These are phyloP conservation scores for Drosophila melanosoma DNA, from an alignment of 2,888 invertebrate species.

Conservation along the genomic window DNA sequence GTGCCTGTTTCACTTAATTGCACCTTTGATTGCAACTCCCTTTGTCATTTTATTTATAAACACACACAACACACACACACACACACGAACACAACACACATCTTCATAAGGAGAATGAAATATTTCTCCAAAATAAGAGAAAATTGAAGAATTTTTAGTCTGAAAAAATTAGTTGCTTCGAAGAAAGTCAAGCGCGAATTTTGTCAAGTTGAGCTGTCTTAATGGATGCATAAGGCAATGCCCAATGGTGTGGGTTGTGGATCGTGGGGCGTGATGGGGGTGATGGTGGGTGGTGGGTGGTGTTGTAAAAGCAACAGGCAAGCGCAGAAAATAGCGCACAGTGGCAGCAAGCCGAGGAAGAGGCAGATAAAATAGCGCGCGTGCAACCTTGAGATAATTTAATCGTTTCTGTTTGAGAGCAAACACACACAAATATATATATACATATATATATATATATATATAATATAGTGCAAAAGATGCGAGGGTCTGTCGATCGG, in stretches of 20 bases:
- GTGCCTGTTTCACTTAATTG: slow-evolving; percentile 8
- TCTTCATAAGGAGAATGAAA: neutral
- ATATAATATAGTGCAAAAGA: slow-evolving; percentile 5
- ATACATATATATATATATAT: slow-evolving; percentile 15
- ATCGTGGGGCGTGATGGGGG: neutral
- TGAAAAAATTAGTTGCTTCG: neutral
- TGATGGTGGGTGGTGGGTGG: neutral
- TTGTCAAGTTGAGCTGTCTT: neutral
- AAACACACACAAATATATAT: slow-evolving; percentile 48
- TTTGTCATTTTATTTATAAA: neutral
- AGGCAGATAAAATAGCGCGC: slow-evolving; percentile 65
- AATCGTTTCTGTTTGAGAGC: slow-evolving; percentile 71
- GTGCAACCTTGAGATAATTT: slow-evolving; percentile 79
- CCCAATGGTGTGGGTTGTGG: neutral
- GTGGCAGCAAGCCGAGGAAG: slow-evolving; percentile 26
- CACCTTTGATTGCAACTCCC: slow-evolving; percentile 8
- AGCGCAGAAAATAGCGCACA: slow-evolving; percentile 45
- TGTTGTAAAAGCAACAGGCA: slow-evolving; percentile 26
- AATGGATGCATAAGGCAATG: neutral
- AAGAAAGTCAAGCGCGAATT: neutral
- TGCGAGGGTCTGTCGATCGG: slow-evolving; percentile 47
- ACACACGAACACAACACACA: neutral
- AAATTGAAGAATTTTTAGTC: neutral
- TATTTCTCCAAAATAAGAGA: neutral
- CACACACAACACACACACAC: neutral